Base-by-base conservation (phyloP, 2,113 vertebrate species). In the Cyanoderma ruficeps region DNA sequence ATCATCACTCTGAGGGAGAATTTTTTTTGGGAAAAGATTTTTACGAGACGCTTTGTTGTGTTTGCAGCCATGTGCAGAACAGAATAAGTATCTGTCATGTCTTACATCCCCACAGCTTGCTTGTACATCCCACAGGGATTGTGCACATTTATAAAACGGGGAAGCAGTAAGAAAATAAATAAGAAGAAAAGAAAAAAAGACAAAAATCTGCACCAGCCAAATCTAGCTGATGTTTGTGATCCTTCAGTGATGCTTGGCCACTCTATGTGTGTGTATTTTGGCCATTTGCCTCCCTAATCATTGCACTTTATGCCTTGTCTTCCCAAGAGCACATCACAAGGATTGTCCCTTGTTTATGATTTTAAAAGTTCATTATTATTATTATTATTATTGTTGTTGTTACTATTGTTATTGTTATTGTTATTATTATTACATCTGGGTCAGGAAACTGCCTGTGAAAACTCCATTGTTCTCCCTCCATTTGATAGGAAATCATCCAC, bases 21-120 rank as follows among this genome's bases (percentile, higher is more conserved):
- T 55, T 91, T 71, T 87, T 21, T 21, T 21, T 21, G 27, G 1
- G 37, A 21, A 60, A 44, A 64, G 28, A 44, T 39, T 37, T 59
- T 14, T 39, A 49, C 1, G 1, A 83, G 75, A n/a, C 0, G 0
- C 33, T 65, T 15, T 1, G 25, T 69, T 15, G 2, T 17, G 19
- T 60, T 82, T 63, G 69, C 87, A 76, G 70, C 3, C 9, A 13
- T 72, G 44, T 41, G 78, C 12, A 44, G 57, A 61, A 35, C 37
- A 60, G 59, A 42, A 16, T 15, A 22, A 69, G 35, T 3, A 15
- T n/a, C 90, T 46, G 56, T 55, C 78, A 41, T 20, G 49, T 19
- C 67, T 69, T n/a, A 49, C 25, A 41, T 6, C 37, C 33, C 77
- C 8, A 3, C 77, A 83, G 53, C 35, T 84, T 28, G 10, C 37